Evolutionary conservation across 2,113 vertebrate species (phyloP).

Genomic region (Lepisosteus oculatus): DNA sequence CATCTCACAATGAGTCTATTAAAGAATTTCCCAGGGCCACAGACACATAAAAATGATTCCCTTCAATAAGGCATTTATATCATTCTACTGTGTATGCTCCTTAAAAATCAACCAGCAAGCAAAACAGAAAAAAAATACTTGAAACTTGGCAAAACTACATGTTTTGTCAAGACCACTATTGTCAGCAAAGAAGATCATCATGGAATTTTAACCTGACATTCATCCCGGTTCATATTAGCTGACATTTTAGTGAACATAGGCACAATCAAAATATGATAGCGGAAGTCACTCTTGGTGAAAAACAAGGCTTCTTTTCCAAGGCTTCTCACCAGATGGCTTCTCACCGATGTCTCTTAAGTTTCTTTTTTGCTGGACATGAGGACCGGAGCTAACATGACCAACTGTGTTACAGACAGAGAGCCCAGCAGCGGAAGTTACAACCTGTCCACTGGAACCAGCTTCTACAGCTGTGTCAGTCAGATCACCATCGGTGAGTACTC

Average conservation of each 20-base stretch:
- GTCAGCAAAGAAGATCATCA: too few relatives aligned
- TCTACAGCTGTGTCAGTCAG: constrained; percentile 80
- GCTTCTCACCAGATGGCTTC: background rate
- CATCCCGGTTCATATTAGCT: too few relatives aligned
- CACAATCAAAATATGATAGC: background rate
- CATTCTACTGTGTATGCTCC: too few relatives aligned
- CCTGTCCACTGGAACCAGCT: constrained; percentile 72
- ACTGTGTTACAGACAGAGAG: constrained; percentile 60
- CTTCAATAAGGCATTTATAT: too few relatives aligned
- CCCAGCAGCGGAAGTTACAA: constrained; percentile 70
- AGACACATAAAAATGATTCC: too few relatives aligned
- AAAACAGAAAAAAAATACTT: too few relatives aligned
- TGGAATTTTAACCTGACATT: too few relatives aligned
- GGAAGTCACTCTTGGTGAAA: background rate
- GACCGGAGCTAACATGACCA: background rate
- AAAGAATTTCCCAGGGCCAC: too few relatives aligned
- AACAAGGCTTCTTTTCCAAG: background rate
- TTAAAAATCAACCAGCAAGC: too few relatives aligned
- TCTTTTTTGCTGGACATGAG: constrained; percentile 10
- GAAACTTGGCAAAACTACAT: too few relatives aligned
- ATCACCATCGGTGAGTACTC: constrained; percentile 77
- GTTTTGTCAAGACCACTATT: too few relatives aligned
- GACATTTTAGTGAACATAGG: background rate
- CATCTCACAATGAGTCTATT: too few relatives aligned
- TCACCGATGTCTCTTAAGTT: background rate